phyloP scores from a whole-genome alignment of 2,797 vertebrate genomes.

The Tiaroga cobitis region DNA sequence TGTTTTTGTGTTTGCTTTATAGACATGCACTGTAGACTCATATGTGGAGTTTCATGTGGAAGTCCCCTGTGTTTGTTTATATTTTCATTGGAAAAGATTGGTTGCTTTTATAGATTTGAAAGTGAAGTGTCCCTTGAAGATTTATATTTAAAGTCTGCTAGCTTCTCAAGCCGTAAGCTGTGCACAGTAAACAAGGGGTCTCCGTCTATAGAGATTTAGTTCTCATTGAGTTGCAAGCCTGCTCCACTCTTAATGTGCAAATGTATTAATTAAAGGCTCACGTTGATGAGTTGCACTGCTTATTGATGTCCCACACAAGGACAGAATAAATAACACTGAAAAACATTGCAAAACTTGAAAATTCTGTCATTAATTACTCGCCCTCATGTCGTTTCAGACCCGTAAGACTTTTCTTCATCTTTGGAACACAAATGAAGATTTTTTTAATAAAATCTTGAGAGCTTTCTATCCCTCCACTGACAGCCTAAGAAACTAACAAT shows the following conservation, averaged over 20 bases:
- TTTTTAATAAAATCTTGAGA: neutral
- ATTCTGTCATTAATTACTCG: neutral
- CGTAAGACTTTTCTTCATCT: neutral
- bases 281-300: slow-evolving; percentile 14
- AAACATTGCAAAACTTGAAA: slow-evolving; percentile 7
- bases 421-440: neutral
- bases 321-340: neutral
- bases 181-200: slow-evolving; percentile 21
- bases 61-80: slow-evolving; percentile 8
- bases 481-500: no score
- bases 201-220: slow-evolving; percentile 21
- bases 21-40: neutral
- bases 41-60: neutral
- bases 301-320: slow-evolving; percentile 21
- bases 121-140: slow-evolving; percentile 3
- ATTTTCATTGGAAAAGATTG: neutral
- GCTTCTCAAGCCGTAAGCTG: neutral
- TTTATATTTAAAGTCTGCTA: slow-evolving; percentile 3
- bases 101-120: slow-evolving; percentile 20
- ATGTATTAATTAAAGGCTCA: slow-evolving; percentile 39
- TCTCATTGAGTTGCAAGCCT: neutral
- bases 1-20: neutral
- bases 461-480: neutral
- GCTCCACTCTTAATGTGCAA: slow-evolving; percentile 30
- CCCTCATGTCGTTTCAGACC: neutral